A percentile compares a stretch with the other conserved stretches of the same genome.
These are phyloP conservation scores for Vesta saturnalis DNA, from an alignment of 2,888 invertebrate genomes.

Conservation along the genomic window DNA sequence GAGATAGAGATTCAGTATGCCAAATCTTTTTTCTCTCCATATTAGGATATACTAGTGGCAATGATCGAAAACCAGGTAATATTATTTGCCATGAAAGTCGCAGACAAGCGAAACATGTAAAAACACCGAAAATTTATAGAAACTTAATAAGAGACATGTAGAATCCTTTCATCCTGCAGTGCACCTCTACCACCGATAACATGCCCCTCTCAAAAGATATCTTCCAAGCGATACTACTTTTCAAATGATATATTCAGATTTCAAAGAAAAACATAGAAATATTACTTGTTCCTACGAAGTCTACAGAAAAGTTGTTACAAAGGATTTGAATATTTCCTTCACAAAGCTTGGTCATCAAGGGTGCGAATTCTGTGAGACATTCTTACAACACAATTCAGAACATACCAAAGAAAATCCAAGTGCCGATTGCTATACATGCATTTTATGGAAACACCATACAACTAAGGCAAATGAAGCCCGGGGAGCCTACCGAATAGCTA, in stretches of 20 bases:
- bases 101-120: too few relatives aligned
- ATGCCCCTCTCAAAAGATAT: not conserved
- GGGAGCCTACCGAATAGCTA: not conserved
- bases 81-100: too few relatives aligned
- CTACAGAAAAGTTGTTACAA: not conserved
- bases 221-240: not conserved
- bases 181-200: not conserved
- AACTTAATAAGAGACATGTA: not conserved
- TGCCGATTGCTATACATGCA: not conserved
- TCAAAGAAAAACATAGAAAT: not conserved
- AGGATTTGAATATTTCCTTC: not conserved
- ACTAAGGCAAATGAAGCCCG: not conserved
- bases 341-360: too few relatives aligned
- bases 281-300: not conserved
- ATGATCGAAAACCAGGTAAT: not conserved
- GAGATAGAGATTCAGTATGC: not conserved
- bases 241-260: not conserved
- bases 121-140: constrained; percentile 5
- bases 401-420: not conserved
- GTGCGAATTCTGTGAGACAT: not conserved
- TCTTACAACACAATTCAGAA: not conserved
- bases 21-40: not conserved
- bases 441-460: not conserved
- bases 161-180: constrained; percentile 1
- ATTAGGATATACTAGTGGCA: too few relatives aligned